phyloP scores from a whole-genome alignment of 2,888 invertebrate species.

The Tenthredo mesomela region DNA sequence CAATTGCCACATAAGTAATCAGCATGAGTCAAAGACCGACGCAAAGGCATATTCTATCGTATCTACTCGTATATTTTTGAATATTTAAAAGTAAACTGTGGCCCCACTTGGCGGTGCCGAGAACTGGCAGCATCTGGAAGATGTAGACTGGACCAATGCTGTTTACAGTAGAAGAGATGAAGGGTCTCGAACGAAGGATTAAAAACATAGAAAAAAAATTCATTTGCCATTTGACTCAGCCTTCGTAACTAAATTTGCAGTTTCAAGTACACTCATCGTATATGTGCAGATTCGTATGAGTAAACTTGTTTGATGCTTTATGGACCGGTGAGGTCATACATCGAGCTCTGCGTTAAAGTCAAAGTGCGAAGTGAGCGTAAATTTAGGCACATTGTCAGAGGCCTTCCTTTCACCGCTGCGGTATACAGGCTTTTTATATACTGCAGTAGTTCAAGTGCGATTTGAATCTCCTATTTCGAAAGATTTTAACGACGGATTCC shows the following conservation, averaged over 20 bases:
- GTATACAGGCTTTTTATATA: not conserved
- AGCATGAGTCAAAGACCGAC: conserved; percentile 3
- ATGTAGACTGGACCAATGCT: not conserved
- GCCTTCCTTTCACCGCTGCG: conserved; percentile 30
- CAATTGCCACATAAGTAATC: conserved; percentile 13
- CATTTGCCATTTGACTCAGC: not conserved
- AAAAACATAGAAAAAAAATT: not conserved
- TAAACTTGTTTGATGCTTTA: not conserved
- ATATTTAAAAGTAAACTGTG: conserved; percentile 13
- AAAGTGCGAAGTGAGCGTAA: conserved; percentile 17
- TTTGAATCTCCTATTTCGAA: not conserved
- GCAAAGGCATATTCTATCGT: not conserved
- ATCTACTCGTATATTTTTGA: conserved; percentile 22
- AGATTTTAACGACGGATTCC: not conserved
- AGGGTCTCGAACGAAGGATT: not conserved
- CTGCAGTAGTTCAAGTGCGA: too few species aligned
- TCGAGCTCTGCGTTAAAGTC: conserved; percentile 1
- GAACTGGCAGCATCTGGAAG: conserved; percentile 23
- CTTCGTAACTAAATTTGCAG: not conserved
- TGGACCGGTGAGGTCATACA: conserved; percentile 34
- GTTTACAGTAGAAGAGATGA: not conserved
- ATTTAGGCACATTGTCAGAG: conserved; percentile 20
- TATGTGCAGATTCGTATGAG: not conserved
- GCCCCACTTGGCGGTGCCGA: conserved; percentile 30
- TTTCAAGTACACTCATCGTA: too few species aligned